Evolutionary conservation across 1,140 invertebrate species (phyloP).

Genomic region (Ephestia elutella): DNA sequence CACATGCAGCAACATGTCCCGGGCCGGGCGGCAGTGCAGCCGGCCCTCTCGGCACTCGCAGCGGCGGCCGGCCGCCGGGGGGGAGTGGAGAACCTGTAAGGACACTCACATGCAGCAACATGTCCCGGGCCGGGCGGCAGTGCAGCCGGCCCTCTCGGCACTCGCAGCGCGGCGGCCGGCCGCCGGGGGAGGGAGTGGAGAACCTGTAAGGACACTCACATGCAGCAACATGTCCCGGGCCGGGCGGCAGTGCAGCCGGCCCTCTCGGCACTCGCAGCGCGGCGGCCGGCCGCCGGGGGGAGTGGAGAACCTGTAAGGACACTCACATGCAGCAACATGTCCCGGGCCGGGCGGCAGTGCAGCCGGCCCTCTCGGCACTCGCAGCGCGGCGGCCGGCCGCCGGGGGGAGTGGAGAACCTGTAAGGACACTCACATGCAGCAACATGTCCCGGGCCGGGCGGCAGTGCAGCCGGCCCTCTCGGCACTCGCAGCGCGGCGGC

Average conservation of each 20-base stretch:
- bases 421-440: conserved; percentile 31
- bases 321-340: not conserved
- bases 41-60: too few species aligned
- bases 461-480: conserved; percentile 47
- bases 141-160: not conserved
- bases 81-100: not conserved
- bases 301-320: not conserved
- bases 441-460: conserved; percentile 36
- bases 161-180: too few species aligned
- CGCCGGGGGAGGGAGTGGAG: too few species aligned
- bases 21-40: too few species aligned
- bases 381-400: conserved; percentile 46
- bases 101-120: not conserved
- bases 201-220: not conserved
- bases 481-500: conserved; percentile 62
- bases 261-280: too few species aligned
- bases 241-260: not conserved
- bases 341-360: not conserved
- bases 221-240: not conserved
- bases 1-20: too few species aligned
- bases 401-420: too few species aligned
- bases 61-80: too few species aligned
- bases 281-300: too few species aligned
- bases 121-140: not conserved
- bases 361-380: conserved; percentile 40